Percentiles rank a stretch among this genome's conserved stretches.
phyloP scores from a whole-genome alignment of 2,888 invertebrate genomes.

The Abrostola tripartita region DNA sequence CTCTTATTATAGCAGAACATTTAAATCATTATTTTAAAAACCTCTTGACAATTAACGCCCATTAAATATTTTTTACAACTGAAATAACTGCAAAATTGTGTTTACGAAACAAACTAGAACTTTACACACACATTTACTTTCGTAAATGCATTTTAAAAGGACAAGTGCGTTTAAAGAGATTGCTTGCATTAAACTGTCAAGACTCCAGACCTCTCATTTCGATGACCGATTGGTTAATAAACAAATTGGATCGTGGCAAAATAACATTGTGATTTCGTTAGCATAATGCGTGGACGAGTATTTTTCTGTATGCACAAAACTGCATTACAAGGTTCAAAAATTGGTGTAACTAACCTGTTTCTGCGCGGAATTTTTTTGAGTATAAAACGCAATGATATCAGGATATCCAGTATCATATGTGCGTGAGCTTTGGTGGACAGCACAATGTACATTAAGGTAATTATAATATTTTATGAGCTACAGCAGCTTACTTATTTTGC shows the following conservation, averaged over 20 bases:
- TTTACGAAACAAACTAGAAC: too few species aligned
- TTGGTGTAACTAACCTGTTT: constrained; percentile 65
- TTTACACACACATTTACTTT: too few species aligned
- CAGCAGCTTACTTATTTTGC: background rate
- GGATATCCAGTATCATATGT: constrained; percentile 61
- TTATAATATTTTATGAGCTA: constrained; percentile 16
- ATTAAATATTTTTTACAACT: too few species aligned
- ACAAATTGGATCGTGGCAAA: constrained; percentile 20
- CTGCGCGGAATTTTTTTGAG: constrained; percentile 59
- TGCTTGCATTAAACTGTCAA: constrained; percentile 11
- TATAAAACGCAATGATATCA: constrained; percentile 70
- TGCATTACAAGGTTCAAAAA: constrained; percentile 53
- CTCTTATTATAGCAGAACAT: too few species aligned
- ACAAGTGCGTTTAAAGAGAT: constrained; percentile 13
- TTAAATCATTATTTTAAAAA: too few species aligned
- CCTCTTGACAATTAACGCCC: too few species aligned
- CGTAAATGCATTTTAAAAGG: too few species aligned
- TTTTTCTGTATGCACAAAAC: constrained; percentile 59
- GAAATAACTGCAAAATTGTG: too few species aligned
- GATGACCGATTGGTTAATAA: constrained; percentile 47
- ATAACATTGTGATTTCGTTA: constrained; percentile 38
- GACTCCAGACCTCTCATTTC: constrained; percentile 31
- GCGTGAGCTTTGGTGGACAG: constrained; percentile 61
- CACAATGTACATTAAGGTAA: constrained; percentile 65
- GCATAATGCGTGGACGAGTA: constrained; percentile 59